phyloP scores from a whole-genome alignment of 2,797 vertebrate species.

The Chiroxiphia lanceolata region DNA sequence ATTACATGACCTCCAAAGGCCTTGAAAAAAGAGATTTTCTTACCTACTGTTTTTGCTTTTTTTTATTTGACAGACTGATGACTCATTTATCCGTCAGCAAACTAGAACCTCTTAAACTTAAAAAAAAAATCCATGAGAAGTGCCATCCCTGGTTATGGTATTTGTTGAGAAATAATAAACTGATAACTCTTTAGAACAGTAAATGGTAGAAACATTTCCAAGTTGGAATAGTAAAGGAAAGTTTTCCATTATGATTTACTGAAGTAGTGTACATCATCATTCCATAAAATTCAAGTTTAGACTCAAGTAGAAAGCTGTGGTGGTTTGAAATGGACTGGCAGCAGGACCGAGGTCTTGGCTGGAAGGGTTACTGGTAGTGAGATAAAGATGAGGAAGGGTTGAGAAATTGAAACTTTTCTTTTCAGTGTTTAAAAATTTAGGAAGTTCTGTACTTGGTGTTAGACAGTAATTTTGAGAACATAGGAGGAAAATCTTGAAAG shows the following conservation, averaged over 20 bases:
- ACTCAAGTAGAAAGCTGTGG: not conserved
- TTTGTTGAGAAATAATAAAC: not conserved
- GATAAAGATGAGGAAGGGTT: not conserved
- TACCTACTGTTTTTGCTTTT: slow-evolving; percentile 12
- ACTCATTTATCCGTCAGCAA: slow-evolving; percentile 40
- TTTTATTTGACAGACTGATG: not conserved
- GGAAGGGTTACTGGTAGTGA: not conserved
- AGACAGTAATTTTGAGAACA: not conserved
- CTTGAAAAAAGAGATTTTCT: not conserved
- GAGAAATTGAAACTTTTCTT: not conserved
- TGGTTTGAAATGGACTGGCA: not conserved
- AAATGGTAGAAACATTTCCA: not conserved
- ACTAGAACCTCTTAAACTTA: not conserved
- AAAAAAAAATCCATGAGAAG: not conserved
- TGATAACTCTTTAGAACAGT: not conserved
- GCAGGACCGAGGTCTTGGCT: not conserved
- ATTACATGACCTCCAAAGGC: not conserved
- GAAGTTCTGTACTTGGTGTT: not conserved
- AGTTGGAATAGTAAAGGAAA: not conserved
- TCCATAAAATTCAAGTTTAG: not conserved
- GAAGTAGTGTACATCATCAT: not conserved
- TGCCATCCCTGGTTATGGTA: not conserved
- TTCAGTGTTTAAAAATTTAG: not conserved
- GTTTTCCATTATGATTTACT: not conserved
- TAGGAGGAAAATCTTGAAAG: not conserved